Conservation (phyloP, 2,113 vertebrate species). For the Microtus richardsoni region DNA sequence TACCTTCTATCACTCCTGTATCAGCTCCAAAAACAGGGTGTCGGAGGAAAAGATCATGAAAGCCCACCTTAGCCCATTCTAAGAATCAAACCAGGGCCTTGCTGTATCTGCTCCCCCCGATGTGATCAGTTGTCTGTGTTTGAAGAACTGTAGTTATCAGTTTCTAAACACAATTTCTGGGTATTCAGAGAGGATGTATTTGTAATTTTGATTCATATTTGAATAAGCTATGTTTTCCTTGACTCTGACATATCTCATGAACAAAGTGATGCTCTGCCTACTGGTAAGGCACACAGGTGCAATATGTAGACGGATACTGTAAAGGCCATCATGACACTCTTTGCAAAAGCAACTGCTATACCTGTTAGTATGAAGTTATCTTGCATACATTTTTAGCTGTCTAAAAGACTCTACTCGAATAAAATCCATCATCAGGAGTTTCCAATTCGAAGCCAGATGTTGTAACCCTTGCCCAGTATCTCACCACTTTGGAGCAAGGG, state of each 20-base stretch:
- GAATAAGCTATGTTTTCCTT: constrained; percentile 40
- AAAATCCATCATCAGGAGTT: constrained; percentile 27
- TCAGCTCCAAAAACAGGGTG: neutral
- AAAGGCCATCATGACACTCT: neutral
- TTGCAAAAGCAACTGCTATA: neutral
- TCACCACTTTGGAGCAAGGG: neutral
- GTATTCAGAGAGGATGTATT: constrained; percentile 35
- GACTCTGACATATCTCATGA: neutral
- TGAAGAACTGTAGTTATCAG: neutral
- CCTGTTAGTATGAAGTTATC: constrained; percentile 4
- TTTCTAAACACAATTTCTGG: constrained; percentile 12
- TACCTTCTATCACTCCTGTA: constrained; percentile 15
- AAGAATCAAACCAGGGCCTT: neutral
- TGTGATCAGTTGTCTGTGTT: neutral
- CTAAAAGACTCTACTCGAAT: constrained; percentile 35
- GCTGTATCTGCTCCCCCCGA: neutral
- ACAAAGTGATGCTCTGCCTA: neutral
- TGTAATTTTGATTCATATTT: constrained; percentile 53
- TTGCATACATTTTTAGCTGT: constrained; percentile 7
- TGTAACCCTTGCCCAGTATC: no score
- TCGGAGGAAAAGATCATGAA: neutral
- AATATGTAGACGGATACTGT: neutral
- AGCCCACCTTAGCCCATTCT: neutral
- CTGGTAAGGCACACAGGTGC: neutral
- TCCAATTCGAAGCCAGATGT: neutral